Conservation (phyloP, 1,140 invertebrate genomes). For the Ephestia elutella region DNA sequence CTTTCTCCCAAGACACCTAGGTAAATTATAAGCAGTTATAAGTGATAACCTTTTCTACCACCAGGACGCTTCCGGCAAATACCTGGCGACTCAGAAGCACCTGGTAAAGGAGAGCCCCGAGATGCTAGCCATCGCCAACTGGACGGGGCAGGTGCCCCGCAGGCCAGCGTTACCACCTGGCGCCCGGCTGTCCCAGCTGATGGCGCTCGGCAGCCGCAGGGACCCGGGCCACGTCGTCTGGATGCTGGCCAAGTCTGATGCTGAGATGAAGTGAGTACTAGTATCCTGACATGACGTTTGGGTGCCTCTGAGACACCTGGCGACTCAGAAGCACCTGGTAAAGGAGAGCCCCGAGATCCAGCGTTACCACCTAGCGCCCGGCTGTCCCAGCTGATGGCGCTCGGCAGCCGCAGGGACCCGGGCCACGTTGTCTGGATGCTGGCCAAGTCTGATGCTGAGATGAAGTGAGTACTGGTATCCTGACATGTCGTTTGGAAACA, state of each 20-base stretch:
- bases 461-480: conserved; percentile 78
- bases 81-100: conserved; percentile 70
- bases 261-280: conserved; percentile 79
- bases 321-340: conserved; percentile 76
- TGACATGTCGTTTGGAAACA: too few species aligned
- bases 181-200: conserved; percentile 79
- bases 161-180: conserved; percentile 80
- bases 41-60: too few species aligned
- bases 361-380: conserved; percentile 79
- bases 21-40: too few species aligned
- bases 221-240: conserved; percentile 71
- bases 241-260: conserved; percentile 76
- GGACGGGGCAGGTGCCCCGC: conserved; percentile 81
- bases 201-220: conserved; percentile 81
- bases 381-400: conserved; percentile 81
- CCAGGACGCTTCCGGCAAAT: conserved; percentile 71
- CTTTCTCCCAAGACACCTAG: too few species aligned
- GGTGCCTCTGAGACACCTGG: conserved; percentile 70
- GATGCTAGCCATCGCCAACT: conserved; percentile 84
- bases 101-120: conserved; percentile 85
- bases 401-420: conserved; percentile 78
- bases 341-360: conserved; percentile 86
- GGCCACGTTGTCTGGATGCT: conserved; percentile 72
- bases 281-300: too few species aligned
- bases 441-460: conserved; percentile 78